phyloP scores from a whole-genome alignment of 2,797 vertebrate species.

The Alosa sapidissima region DNA sequence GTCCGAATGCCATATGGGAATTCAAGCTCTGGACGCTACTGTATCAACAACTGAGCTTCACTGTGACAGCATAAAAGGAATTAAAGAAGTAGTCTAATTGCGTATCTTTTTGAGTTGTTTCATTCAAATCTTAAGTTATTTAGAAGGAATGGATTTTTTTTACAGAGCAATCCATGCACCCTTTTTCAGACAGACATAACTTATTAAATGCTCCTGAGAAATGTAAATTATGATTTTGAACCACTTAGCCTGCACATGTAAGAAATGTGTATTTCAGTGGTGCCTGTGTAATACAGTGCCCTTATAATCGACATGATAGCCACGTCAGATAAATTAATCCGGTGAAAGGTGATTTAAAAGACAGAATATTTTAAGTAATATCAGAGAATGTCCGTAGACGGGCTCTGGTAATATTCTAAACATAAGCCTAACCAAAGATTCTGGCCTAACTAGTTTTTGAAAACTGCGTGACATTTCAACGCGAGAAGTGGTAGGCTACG shows the following conservation, averaged over 20 bases:
- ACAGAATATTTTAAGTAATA: no score
- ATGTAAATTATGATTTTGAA: not conserved
- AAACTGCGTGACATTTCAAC: not conserved
- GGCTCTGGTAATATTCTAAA: no score
- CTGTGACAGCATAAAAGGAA: not conserved
- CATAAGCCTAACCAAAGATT: no score
- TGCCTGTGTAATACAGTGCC: not conserved
- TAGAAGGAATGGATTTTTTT: no score
- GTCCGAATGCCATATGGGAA: not conserved
- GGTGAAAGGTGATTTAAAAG: not conserved
- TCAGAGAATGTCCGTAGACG: no score
- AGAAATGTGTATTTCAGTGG: not conserved
- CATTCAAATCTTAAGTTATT: no score
- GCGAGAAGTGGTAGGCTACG: not conserved
- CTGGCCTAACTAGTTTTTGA: not conserved
- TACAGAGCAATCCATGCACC: no score
- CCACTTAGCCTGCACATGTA: no score
- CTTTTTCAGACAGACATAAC: no score
- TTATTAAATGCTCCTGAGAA: not conserved
- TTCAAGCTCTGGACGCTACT: not conserved
- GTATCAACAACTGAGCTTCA: not conserved
- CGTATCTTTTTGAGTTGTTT: no score
- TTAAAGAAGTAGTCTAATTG: not conserved
- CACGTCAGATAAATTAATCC: not conserved
- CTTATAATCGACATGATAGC: not conserved